Evolutionary conservation across 53 echinoderm and acorn worm genomes (phyloP).

Genomic region (Henricia sp.): DNA sequence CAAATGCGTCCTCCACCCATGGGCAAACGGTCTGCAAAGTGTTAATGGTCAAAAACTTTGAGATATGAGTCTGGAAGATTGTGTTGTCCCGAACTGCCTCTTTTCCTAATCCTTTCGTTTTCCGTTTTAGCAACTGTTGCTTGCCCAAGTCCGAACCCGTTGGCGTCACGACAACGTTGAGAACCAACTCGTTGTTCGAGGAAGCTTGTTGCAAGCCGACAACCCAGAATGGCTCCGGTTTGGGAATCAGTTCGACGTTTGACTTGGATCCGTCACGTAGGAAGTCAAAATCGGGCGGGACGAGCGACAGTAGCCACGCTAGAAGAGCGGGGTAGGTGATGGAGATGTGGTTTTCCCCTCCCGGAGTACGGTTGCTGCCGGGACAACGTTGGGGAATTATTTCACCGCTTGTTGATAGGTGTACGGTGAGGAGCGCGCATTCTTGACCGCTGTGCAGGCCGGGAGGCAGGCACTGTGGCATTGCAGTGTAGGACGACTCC

Average conservation of each 20-base stretch:
- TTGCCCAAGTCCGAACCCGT: conserved; percentile 40
- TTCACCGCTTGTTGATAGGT: conserved; percentile 68
- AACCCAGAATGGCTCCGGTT: conserved; percentile 85
- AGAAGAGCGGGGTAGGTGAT: conserved; percentile 82
- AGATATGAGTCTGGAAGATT: conserved; percentile 70
- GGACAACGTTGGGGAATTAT: conserved; percentile 53
- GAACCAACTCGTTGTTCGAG: conserved; percentile 43
- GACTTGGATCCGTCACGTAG: conserved; percentile 41
- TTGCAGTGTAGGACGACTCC: conserved; percentile 90
- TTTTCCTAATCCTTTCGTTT: conserved; percentile 64
- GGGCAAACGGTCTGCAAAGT: conserved; percentile 77
- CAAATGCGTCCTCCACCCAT: conserved; percentile 70
- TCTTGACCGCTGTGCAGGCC: conserved; percentile 66
- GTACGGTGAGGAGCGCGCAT: conserved; percentile 75
- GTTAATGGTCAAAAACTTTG: conserved; percentile 75
- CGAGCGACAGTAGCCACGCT: conserved; percentile 86
- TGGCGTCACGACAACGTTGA: conserved; percentile 80
- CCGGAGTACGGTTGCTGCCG: conserved; percentile 49
- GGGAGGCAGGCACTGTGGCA: conserved; percentile 75
- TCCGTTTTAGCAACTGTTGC: conserved; percentile 42
- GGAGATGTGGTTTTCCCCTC: conserved; percentile 65
- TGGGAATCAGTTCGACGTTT: conserved; percentile 39
- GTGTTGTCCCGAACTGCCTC: conserved; percentile 69
- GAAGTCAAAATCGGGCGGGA: conserved; percentile 80
- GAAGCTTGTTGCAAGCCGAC: conserved; percentile 86